These are phyloP conservation scores for Macrosoma leucophasiata DNA, from an alignment of 2,888 invertebrate species.

Conservation along the genomic window DNA sequence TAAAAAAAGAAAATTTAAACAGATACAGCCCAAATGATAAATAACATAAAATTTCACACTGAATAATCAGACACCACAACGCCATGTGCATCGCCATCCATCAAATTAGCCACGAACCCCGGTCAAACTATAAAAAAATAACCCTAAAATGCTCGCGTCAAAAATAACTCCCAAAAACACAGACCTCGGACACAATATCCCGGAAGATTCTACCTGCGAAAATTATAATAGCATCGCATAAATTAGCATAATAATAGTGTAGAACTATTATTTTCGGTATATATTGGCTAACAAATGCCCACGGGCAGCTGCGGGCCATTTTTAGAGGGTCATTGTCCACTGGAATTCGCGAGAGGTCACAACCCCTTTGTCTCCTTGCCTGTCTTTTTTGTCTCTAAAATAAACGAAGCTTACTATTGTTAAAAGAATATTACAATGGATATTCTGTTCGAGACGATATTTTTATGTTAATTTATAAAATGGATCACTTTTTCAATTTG, in stretches of 20 bases:
- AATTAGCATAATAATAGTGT: constrained; percentile 71
- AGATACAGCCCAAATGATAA: too few relatives aligned
- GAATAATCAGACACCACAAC: too few relatives aligned
- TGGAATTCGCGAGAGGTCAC: constrained; percentile 52
- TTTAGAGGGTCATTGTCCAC: constrained; percentile 61
- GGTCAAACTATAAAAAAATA: constrained; percentile 49
- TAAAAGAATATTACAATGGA: too few relatives aligned
- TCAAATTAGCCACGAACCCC: constrained; percentile 61
- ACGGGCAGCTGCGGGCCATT: constrained; percentile 61
- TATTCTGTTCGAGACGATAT: too few relatives aligned
- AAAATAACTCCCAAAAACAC: constrained; percentile 40
- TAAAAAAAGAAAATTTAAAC: background rate
- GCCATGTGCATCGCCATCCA: constrained; percentile 55
- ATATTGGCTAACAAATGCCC: constrained; percentile 58
- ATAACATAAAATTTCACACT: too few relatives aligned
- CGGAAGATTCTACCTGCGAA: constrained; percentile 60
- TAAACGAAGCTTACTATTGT: too few relatives aligned
- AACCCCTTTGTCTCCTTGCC: constrained; percentile 34
- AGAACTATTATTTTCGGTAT: constrained; percentile 59
- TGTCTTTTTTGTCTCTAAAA: background rate
- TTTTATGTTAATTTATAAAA: too few relatives aligned
- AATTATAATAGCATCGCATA: constrained; percentile 58
- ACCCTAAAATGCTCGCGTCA: constrained; percentile 40
- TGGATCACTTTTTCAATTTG: too few relatives aligned
- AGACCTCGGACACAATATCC: constrained; percentile 45